Evolutionary conservation across 2,113 vertebrate genomes (phyloP).

Genomic region (Phaethon lepturus): DNA sequence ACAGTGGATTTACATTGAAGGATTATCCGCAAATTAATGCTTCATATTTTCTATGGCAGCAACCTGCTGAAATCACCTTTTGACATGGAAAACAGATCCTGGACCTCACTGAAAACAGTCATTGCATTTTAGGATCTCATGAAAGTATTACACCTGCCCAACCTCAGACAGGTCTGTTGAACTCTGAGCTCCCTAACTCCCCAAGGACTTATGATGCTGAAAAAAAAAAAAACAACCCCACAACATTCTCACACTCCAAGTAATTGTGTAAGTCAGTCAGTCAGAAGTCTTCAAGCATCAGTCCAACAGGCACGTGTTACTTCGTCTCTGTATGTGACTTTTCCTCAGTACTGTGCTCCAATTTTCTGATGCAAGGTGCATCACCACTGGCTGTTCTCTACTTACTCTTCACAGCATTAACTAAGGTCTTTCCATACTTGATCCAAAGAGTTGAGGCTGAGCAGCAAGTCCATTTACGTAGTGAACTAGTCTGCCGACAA

Average conservation of each 20-base stretch:
- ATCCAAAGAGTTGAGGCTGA: neutral
- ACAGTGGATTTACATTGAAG: neutral
- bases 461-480: neutral
- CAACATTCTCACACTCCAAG: neutral
- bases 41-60: neutral
- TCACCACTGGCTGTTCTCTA: neutral
- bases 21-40: neutral
- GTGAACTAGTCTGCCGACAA: neutral
- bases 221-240: neutral
- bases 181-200: neutral
- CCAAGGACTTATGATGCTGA: neutral
- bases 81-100: neutral
- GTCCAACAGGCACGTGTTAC: neutral
- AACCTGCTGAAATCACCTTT: neutral
- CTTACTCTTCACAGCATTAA: neutral
- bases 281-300: neutral
- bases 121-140: neutral
- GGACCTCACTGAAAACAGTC: neutral
- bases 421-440: neutral
- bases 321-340: fast-evolving
- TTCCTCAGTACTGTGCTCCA: neutral
- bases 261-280: neutral
- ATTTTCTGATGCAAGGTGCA: neutral
- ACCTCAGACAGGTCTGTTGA: neutral
- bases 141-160: neutral